These are phyloP conservation scores for Oplegnathus fasciatus DNA, from an alignment of 2,113 vertebrate species.

Conservation along the genomic window DNA sequence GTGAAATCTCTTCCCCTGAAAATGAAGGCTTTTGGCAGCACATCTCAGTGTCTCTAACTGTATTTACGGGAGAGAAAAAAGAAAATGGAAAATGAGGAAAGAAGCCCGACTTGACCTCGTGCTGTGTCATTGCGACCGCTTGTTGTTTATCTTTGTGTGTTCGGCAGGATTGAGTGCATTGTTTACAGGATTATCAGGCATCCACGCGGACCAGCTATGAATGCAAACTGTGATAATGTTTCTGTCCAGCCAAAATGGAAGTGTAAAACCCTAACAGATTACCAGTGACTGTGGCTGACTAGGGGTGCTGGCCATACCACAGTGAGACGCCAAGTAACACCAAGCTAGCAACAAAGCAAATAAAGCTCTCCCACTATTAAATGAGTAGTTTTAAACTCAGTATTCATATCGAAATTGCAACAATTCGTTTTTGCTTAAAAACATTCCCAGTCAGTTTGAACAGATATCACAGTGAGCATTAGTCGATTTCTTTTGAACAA, in stretches of 20 bases:
- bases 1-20: constrained; percentile 47
- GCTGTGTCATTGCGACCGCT: constrained; percentile 56
- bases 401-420: background rate
- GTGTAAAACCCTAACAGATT: constrained; percentile 68
- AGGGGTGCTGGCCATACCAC: constrained; percentile 32
- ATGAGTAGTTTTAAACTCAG: background rate
- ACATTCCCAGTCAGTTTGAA: background rate
- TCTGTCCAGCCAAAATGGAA: constrained; percentile 53
- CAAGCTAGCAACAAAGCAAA: constrained; percentile 2
- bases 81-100: constrained; percentile 42
- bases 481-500: background rate
- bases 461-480: background rate
- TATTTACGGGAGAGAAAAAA: constrained; percentile 28
- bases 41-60: constrained; percentile 31
- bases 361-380: constrained; percentile 5
- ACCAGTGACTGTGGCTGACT: constrained; percentile 47
- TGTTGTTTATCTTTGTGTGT: constrained; percentile 71
- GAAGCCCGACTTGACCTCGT: constrained; percentile 58
- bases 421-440: background rate
- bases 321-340: constrained; percentile 22
- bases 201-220: constrained; percentile 54
- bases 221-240: constrained; percentile 65
- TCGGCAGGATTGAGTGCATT: constrained; percentile 53
- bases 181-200: constrained; percentile 72
- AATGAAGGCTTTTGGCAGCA: constrained; percentile 57